A percentile compares a stretch with the other conserved stretches of the same genome.
Evolutionary conservation across 2,797 vertebrate genomes (phyloP).

Genomic region (Adelosebastes latens): DNA sequence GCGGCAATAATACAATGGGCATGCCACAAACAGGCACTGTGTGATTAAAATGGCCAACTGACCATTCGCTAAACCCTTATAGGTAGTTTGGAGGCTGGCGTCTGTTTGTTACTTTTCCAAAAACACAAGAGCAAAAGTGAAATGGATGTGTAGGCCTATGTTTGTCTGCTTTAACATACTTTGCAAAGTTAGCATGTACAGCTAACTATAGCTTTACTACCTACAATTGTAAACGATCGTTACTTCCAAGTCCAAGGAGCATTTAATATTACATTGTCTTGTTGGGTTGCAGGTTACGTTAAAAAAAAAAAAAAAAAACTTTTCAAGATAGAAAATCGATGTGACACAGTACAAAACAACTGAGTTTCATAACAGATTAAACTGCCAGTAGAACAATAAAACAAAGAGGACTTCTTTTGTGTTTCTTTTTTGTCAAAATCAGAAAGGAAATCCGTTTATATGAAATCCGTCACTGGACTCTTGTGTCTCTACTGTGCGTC

Average conservation of each 20-base stretch:
- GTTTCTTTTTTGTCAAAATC: not conserved
- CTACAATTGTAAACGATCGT: not conserved
- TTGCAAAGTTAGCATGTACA: not conserved
- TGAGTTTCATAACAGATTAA: not conserved
- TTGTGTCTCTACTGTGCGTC: not conserved
- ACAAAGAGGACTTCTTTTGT: not conserved
- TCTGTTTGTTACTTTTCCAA: not conserved
- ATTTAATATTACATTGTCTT: not conserved
- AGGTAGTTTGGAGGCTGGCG: not conserved
- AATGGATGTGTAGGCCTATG: not conserved
- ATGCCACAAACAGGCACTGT: not conserved
- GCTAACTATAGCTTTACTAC: not conserved
- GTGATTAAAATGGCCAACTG: not conserved
- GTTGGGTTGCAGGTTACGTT: not conserved
- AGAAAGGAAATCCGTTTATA: constrained; percentile 30
- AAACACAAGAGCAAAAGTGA: not conserved
- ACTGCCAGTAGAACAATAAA: not conserved
- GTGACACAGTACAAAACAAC: not conserved
- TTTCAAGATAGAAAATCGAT: not conserved
- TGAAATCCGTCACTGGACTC: constrained; percentile 16
- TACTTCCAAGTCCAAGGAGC: not conserved
- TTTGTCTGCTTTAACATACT: not conserved
- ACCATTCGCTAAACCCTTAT: not conserved
- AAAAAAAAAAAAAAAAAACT: not conserved
- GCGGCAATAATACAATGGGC: too few relatives aligned